These are phyloP conservation scores for Callosobruchus maculatus DNA, from an alignment of 2,888 invertebrate genomes.

Conservation along the genomic window DNA sequence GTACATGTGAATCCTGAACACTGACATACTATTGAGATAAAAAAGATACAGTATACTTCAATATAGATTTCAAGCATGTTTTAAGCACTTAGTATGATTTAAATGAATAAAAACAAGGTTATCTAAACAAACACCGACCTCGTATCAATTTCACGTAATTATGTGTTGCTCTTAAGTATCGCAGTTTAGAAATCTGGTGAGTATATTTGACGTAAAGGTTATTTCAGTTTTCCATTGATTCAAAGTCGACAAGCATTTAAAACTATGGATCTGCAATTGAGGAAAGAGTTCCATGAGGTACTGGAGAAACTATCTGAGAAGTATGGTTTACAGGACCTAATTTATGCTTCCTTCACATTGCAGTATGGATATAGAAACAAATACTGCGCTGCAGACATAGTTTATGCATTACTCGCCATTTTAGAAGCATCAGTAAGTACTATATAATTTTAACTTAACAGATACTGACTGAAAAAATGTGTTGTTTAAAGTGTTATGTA, in stretches of 20 bases:
- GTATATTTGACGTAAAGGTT: background rate
- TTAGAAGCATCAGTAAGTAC: conserved; percentile 66
- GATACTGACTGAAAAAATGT: no score
- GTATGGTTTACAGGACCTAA: conserved; percentile 67
- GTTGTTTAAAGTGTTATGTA: no score
- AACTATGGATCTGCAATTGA: conserved; percentile 83
- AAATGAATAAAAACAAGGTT: no score
- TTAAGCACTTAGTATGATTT: no score
- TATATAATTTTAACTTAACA: background rate
- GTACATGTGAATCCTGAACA: no score
- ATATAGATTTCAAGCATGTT: no score
- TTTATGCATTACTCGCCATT: conserved; percentile 74
- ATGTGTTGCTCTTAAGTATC: no score
- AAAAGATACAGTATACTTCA: no score
- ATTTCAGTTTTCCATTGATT: conserved; percentile 68
- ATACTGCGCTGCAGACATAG: conserved; percentile 79
- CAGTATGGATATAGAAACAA: conserved; percentile 78
- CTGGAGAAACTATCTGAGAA: conserved; percentile 64
- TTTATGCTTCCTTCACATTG: conserved; percentile 75
- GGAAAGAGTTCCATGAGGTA: conserved; percentile 69
- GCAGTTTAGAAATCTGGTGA: no score
- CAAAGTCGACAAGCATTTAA: conserved; percentile 83
- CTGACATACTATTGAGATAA: no score
- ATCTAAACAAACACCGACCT: no score
- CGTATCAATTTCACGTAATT: no score